Evolutionary conservation across 2,888 invertebrate species (phyloP).

Genomic region (Acrobasis consociella): DNA sequence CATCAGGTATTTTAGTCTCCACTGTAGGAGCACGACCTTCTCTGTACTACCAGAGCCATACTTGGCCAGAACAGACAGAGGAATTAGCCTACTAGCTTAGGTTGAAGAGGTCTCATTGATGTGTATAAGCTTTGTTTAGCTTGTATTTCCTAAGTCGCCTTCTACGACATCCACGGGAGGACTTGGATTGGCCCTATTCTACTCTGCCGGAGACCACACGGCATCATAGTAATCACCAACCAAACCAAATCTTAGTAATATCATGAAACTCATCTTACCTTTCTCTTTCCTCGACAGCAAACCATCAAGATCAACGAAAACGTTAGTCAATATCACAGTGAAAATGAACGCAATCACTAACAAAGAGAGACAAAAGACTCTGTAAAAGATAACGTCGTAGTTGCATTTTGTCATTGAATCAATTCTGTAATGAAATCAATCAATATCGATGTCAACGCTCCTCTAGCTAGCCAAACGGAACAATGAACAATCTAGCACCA

Average conservation of each 20-base stretch:
- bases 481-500: not conserved
- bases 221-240: too few relatives aligned
- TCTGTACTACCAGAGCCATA: too few relatives aligned
- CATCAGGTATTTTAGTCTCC: too few relatives aligned
- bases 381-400: constrained; percentile 64
- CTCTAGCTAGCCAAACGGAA: not conserved
- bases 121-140: too few relatives aligned
- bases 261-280: constrained; percentile 35
- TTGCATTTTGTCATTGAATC: constrained; percentile 62
- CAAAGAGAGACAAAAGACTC: constrained; percentile 63
- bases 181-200: not conserved
- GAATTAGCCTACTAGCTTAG: too few relatives aligned
- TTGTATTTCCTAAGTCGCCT: too few relatives aligned
- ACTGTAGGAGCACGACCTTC: too few relatives aligned
- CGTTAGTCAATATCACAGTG: constrained; percentile 65
- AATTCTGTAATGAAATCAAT: not conserved
- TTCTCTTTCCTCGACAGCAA: constrained; percentile 49
- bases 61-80: too few relatives aligned
- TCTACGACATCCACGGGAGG: too few relatives aligned
- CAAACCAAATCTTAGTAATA: too few relatives aligned
- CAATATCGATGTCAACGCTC: not conserved
- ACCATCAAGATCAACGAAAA: constrained; percentile 70
- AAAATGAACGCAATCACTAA: constrained; percentile 61
- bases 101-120: too few relatives aligned
- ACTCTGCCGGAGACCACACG: too few relatives aligned